Conservation (phyloP, 1,140 invertebrate species). For the Zaprionus vittiger region DNA sequence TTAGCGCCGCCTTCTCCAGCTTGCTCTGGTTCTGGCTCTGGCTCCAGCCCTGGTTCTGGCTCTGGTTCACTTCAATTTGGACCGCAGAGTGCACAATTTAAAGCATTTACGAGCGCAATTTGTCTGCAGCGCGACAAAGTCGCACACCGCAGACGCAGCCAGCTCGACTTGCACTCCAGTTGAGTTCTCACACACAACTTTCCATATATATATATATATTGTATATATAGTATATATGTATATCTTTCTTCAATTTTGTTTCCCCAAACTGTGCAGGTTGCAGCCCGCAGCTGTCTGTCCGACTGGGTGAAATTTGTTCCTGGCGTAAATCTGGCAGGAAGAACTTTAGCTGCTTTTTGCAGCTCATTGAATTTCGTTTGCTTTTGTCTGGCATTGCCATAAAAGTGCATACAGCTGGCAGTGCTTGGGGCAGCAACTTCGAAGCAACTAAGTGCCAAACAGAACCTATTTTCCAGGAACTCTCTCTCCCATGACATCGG, state of each 20-base stretch:
- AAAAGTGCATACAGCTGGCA: conserved; percentile 52
- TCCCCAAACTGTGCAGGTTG: conserved; percentile 15
- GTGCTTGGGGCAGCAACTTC: conserved; percentile 28
- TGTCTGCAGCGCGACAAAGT: conserved; percentile 61
- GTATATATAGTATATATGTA: conserved; percentile 18
- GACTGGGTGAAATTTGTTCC: conserved; percentile 70
- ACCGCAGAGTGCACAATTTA: conserved; percentile 68
- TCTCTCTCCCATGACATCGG: not conserved
- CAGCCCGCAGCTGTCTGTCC: conserved; percentile 54
- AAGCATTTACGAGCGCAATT: conserved; percentile 80
- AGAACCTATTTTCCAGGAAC: conserved; percentile 54
- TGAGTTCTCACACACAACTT: conserved; percentile 37
- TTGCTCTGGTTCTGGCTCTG: not conserved
- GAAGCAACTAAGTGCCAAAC: conserved; percentile 63
- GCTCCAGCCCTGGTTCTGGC: not conserved
- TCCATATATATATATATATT: conserved; percentile 1
- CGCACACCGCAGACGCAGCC: conserved; percentile 73
- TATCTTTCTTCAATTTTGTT: conserved; percentile 24
- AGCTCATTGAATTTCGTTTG: conserved; percentile 78
- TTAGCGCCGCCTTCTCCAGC: conserved; percentile 43
- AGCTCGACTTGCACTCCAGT: conserved; percentile 60
- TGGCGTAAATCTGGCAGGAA: conserved; percentile 77
- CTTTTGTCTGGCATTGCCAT: conserved; percentile 75
- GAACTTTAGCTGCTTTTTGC: conserved; percentile 78
- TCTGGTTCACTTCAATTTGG: conserved; percentile 70